These are phyloP conservation scores for Andricus quercusramuli DNA, from an alignment of 2,888 invertebrate species.

Conservation along the genomic window DNA sequence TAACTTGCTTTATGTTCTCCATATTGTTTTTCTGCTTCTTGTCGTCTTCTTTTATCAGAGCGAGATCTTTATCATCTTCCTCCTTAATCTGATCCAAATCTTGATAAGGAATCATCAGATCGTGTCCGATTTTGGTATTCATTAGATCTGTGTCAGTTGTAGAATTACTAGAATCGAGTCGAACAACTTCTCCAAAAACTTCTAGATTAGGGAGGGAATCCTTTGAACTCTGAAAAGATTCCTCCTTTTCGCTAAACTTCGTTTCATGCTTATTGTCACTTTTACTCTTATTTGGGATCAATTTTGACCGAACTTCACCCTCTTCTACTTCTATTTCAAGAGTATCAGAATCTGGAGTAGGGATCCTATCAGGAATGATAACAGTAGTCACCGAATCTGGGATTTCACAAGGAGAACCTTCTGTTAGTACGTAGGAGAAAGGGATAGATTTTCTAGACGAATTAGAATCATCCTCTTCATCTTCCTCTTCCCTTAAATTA, in stretches of 20 bases:
- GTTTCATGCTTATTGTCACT: background rate
- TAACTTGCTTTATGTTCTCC: constrained; percentile 49
- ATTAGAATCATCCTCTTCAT: constrained; percentile 11
- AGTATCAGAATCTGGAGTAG: constrained; percentile 51
- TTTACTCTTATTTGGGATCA: constrained; percentile 3
- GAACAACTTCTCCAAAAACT: constrained; percentile 64
- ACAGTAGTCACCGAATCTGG: constrained; percentile 74
- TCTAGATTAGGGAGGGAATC: background rate
- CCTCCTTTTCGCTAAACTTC: background rate
- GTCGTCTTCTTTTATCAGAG: constrained; percentile 47
- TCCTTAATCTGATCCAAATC: constrained; percentile 71
- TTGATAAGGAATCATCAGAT: constrained; percentile 60
- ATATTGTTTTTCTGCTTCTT: constrained; percentile 50
- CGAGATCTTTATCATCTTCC: constrained; percentile 63
- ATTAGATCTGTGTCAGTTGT: constrained; percentile 59
- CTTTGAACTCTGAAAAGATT: background rate
- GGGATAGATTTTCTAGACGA: constrained; percentile 38
- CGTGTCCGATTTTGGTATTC: constrained; percentile 56
- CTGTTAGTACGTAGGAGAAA: constrained; percentile 68
- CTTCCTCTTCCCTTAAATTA: constrained; percentile 6
- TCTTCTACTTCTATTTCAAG: constrained; percentile 54
- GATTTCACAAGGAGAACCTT: constrained; percentile 74
- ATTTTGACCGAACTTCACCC: constrained; percentile 44
- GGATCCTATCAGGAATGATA: constrained; percentile 68
- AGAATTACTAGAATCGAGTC: constrained; percentile 47